phyloP scores from a whole-genome alignment of 2,113 vertebrate genomes.

The Rhagologus leucostigma region DNA sequence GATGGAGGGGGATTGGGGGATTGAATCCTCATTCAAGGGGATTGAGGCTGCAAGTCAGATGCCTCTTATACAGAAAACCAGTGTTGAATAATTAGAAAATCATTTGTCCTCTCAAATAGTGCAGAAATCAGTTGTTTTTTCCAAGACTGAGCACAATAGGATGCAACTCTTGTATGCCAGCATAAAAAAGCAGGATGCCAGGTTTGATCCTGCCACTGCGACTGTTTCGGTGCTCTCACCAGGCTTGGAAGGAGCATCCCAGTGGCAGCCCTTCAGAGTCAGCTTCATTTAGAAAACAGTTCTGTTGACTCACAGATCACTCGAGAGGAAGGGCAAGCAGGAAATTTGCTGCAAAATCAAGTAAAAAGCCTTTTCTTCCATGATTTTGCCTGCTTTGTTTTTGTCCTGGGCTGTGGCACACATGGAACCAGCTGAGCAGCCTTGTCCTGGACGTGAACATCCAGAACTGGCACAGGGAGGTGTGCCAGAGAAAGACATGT shows the following conservation, averaged over 20 bases:
- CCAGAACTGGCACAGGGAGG: rapidly evolving
- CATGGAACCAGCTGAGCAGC: background rate
- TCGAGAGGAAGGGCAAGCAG: background rate
- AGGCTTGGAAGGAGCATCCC: background rate
- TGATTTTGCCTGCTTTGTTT: background rate
- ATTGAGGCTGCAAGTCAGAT: background rate
- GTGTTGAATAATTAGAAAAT: background rate
- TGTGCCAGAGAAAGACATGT: background rate
- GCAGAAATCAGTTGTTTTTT: background rate
- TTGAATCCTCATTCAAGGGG: background rate
- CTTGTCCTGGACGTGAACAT: background rate
- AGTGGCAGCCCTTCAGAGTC: background rate
- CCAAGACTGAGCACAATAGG: background rate
- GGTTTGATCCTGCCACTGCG: background rate
- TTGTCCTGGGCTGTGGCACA: background rate
- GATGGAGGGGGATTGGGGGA: background rate
- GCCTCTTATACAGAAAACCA: background rate
- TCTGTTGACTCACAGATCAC: background rate
- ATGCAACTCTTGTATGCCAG: background rate
- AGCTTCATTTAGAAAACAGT: background rate
- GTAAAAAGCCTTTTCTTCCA: background rate
- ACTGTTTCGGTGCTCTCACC: rapidly evolving
- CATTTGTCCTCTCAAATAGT: background rate
- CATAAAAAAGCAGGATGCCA: background rate
- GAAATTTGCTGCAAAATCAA: background rate